Percentiles rank a stretch among this genome's conserved stretches.
phyloP scores from a whole-genome alignment of 2,797 vertebrate genomes.

The Diceros bicornis region DNA sequence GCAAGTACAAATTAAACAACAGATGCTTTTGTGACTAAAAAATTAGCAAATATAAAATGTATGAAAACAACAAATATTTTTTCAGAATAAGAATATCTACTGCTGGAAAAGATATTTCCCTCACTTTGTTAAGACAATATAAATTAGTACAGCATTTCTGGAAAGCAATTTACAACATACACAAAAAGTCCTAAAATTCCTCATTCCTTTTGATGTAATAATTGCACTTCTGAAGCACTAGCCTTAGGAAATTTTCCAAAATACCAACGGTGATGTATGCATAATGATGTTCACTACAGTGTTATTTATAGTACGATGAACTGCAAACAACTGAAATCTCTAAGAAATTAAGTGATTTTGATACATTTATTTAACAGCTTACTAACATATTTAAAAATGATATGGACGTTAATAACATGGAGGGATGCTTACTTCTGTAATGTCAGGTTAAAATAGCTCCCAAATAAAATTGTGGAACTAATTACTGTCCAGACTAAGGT shows the following conservation, averaged over 20 bases:
- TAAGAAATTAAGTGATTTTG: constrained; percentile 11
- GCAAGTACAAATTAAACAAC: constrained; percentile 47
- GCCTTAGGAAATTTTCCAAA: neutral
- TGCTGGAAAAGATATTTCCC: neutral
- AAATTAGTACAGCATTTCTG: neutral
- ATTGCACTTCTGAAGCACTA: neutral
- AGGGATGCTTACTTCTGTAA: neutral
- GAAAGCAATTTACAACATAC: neutral
- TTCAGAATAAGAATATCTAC: constrained; percentile 39
- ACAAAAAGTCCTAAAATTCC: neutral
- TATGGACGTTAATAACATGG: neutral
- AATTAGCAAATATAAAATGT: constrained; percentile 44
- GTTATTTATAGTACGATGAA: neutral
- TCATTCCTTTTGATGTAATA: neutral
- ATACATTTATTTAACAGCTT: neutral
- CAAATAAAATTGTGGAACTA: neutral
- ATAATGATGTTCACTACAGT: neutral
- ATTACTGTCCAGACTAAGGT: neutral
- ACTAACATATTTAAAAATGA: constrained; percentile 10
- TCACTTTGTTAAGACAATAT: neutral
- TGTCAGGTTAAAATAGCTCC: neutral
- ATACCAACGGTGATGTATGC: neutral
- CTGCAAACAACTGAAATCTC: neutral
- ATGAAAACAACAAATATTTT: neutral
- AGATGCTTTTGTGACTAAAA: constrained; percentile 3